Conservation (phyloP, 2,113 vertebrate genomes). For the Dasyurus viverrinus region DNA sequence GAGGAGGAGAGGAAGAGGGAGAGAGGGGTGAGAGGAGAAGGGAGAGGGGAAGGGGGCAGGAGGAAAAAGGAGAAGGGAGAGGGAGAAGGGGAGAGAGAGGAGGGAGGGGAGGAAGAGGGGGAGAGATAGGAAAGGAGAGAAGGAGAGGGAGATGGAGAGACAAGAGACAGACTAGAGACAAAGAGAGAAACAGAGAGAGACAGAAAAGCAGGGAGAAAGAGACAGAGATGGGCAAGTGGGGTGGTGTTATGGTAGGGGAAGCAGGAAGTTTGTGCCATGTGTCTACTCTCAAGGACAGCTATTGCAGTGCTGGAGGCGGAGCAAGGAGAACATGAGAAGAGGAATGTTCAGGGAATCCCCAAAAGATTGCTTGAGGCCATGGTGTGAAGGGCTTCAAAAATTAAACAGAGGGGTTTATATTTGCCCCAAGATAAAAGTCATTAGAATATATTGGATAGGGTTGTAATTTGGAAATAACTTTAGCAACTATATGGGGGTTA, state of each 20-base stretch:
- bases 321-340: background rate
- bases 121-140: too few relatives aligned
- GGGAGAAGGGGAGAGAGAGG: too few relatives aligned
- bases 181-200: too few relatives aligned
- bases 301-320: background rate
- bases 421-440: background rate
- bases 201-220: too few relatives aligned
- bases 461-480: background rate
- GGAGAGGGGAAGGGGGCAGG: too few relatives aligned
- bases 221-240: too few relatives aligned
- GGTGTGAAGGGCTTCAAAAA: background rate
- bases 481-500: background rate
- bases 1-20: too few relatives aligned
- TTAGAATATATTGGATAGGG: background rate
- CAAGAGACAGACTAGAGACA: too few relatives aligned
- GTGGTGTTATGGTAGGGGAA: background rate
- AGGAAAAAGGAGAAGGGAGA: too few relatives aligned
- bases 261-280: background rate
- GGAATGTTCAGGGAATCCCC: background rate
- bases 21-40: background rate
- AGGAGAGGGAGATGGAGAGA: too few relatives aligned
- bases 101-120: too few relatives aligned
- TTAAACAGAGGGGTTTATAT: background rate
- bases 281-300: background rate
- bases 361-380: background rate